Evolutionary conservation across 1,140 invertebrate genomes (phyloP).

Genomic region (Chironomus tepperi): DNA sequence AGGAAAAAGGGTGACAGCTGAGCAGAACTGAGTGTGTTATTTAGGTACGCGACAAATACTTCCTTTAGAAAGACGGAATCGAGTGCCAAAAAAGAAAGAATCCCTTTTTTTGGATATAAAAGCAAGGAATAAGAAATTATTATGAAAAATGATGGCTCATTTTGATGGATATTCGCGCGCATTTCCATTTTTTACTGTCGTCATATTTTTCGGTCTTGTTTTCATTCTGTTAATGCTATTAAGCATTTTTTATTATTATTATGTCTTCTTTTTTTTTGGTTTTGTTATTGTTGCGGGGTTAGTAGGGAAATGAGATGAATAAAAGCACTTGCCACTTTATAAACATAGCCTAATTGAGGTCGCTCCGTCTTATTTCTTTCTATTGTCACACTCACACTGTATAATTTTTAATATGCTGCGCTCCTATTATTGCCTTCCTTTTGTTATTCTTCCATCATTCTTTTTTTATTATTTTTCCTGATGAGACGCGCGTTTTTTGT

Average conservation of each 20-base stretch:
- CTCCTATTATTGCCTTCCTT: too few species aligned
- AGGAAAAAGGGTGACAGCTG: background rate
- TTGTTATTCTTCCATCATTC: too few species aligned
- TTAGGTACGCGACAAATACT: too few species aligned
- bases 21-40: background rate
- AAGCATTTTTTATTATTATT: background rate
- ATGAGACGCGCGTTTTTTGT: too few species aligned
- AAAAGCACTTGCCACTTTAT: background rate
- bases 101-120: background rate
- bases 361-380: background rate
- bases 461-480: too few species aligned
- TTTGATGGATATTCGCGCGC: background rate
- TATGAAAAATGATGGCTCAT: background rate
- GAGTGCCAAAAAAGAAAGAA: background rate
- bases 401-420: conserved; percentile 1
- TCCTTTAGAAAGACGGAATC: background rate
- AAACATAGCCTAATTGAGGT: conserved; percentile 14
- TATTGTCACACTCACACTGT: background rate
- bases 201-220: background rate
- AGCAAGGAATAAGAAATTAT: background rate
- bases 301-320: too few species aligned
- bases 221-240: background rate
- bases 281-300: too few species aligned
- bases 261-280: background rate
- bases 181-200: background rate